Evolutionary conservation across 2,797 vertebrate genomes (phyloP).

Genomic region (Lycodopsis pacificus): DNA sequence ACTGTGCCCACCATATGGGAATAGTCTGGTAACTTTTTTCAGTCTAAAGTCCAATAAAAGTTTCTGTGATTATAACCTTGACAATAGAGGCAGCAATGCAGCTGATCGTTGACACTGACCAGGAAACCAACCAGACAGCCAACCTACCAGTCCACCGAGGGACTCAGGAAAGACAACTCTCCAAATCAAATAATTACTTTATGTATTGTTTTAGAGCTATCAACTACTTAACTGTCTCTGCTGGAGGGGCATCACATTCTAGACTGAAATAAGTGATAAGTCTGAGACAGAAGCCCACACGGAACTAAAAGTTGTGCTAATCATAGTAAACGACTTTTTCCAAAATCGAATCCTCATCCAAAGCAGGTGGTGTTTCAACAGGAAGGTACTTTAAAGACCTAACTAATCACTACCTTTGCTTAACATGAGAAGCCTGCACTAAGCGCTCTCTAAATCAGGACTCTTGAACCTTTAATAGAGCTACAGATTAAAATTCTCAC

Average conservation of each 20-base stretch:
- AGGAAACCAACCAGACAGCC: conserved; percentile 13
- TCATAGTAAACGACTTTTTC: conserved; percentile 32
- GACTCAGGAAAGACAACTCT: background rate
- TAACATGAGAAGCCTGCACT: background rate
- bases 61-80: conserved; percentile 21
- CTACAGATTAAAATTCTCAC: background rate
- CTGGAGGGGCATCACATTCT: conserved; percentile 24
- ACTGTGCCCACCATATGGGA: background rate
- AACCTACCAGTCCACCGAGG: background rate
- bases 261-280: conserved; percentile 2
- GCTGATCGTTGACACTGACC: conserved; percentile 22
- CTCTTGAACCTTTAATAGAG: background rate
- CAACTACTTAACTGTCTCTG: conserved; percentile 4
- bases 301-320: conserved; percentile 11
- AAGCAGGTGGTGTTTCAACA: conserved; percentile 2
- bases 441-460: background rate
- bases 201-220: background rate
- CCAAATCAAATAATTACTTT: conserved; percentile 12
- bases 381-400: background rate
- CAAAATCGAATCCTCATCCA: conserved; percentile 11
- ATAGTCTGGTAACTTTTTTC: background rate
- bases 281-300: conserved; percentile 1
- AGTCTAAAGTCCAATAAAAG: conserved; percentile 9
- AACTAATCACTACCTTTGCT: background rate
- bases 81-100: conserved; percentile 20